Base-by-base conservation (phyloP, 1,140 invertebrate species). In the Aphelinus atriplicis region DNA sequence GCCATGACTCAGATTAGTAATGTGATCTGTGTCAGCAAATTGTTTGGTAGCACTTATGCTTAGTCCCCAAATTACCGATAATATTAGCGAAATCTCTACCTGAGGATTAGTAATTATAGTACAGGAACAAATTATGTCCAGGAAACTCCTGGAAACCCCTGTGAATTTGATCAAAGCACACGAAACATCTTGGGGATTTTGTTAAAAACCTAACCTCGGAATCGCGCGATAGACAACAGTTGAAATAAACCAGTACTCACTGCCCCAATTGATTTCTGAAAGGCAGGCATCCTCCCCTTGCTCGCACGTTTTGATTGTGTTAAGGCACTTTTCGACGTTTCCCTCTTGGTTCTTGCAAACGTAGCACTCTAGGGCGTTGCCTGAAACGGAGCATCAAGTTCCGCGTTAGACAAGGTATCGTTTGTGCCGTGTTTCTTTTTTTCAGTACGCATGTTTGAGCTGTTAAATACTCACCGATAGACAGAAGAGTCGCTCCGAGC, bases 241-340 rank as follows among this genome's bases (percentile, higher is more conserved):
- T 10, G 45, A 70, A 56, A 66, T 50, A 62, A 71, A 60, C 51
- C 43, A 71, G 46, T 58, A 91, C 91, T 90, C 87, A 93, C 92
- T 92, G 84, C 96, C 95, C 96, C 96, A 98, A 82, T 90, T 92
- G 7, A 97, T 94, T 89, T 96, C 94, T 1, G 96, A 93, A 57
- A 95, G 89, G 85, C 97, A 99, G 56, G 93, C 91, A 87, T 98
- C 96, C 84, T 98, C 91, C 48, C 90, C 92, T 79, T 94, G 91
- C 77, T 96, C 92, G 86, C 97, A 99, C 43, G 94, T 96, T 85
- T 93, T 94, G 42, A 97, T 95, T 3, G 96, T 97, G 82, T 94
- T 96, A 7, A 95, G 87, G 86, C 97, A 99, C 88, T 99, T 99
- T 78, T 95, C 96, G 51, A 90, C 91, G 83, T 99, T 99, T 78